Percentiles rank a stretch among this genome's conserved stretches.
phyloP scores from a whole-genome alignment of 1,140 invertebrate species.

The Scaptomyza hsui region DNA sequence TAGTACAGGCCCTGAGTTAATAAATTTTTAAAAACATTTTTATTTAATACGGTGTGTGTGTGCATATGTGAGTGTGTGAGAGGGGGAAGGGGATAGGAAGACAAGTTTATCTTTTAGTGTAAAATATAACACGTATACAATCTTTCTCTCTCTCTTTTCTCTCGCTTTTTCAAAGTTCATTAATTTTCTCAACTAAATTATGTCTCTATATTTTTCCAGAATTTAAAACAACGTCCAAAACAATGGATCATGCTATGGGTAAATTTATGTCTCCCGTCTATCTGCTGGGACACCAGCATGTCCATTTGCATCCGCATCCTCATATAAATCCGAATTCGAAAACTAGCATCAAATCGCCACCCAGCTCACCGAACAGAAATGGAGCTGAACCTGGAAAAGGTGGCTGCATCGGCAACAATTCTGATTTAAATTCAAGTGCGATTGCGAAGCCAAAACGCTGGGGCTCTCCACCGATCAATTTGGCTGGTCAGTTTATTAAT shows the following conservation, averaged over 20 bases:
- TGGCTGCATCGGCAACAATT: constrained; percentile 7
- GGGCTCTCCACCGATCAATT: constrained; percentile 89
- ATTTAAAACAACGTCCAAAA: not conserved
- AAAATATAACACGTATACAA: no score
- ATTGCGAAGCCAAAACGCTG: constrained; percentile 72
- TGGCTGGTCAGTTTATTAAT: constrained; percentile 95
- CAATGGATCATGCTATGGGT: constrained; percentile 81
- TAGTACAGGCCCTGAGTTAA: no score
- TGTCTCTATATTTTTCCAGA: not conserved
- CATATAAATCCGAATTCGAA: no score
- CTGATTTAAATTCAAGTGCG: not conserved
- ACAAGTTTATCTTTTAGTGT: no score
- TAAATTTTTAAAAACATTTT: no score
- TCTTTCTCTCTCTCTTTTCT: no score
- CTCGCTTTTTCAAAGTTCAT: no score
- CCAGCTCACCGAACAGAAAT: constrained; percentile 60
- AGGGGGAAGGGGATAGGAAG: no score
- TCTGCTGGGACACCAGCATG: constrained; percentile 54
- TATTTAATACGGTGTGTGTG: no score
- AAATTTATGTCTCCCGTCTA: constrained; percentile 77
- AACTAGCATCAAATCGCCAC: constrained; percentile 57
- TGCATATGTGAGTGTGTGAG: no score
- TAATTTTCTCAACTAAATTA: no score
- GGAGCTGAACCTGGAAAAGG: not conserved
- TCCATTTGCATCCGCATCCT: constrained; percentile 10